Conservation (phyloP, 2,113 vertebrate species). For the Falco punctatus region DNA sequence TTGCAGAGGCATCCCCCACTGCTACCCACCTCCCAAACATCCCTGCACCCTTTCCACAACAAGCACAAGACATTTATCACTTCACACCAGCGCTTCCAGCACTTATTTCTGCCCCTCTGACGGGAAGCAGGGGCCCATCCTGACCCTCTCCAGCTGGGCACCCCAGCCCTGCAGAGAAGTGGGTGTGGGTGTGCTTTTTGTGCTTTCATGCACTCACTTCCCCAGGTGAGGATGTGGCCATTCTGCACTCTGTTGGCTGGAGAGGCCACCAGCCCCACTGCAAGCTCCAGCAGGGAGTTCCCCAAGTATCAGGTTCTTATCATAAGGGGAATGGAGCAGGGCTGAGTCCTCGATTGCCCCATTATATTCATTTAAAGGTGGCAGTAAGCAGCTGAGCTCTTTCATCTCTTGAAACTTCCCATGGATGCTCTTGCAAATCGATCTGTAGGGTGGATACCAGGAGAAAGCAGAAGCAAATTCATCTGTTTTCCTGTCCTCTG, state of each 20-base stretch:
- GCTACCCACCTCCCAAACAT: not conserved
- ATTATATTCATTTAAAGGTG: not conserved
- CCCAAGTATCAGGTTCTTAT: not conserved
- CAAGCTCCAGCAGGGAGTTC: not conserved
- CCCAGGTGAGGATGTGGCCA: not conserved
- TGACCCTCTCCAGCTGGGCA: fast-evolving
- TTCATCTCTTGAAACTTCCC: not conserved
- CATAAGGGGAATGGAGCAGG: not conserved
- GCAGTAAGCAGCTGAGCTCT: not conserved
- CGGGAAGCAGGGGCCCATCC: not conserved
- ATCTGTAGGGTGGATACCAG: not conserved
- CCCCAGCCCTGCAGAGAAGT: not conserved
- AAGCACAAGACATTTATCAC: not conserved
- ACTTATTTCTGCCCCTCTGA: not conserved
- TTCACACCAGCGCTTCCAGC: not conserved
- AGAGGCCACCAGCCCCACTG: not conserved
- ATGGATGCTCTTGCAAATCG: not conserved
- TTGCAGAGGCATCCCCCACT: not conserved
- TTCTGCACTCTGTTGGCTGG: not conserved
- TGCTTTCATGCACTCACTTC: not conserved
- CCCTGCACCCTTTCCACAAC: not conserved
- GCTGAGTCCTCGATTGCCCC: not conserved
- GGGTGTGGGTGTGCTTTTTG: too few relatives aligned
- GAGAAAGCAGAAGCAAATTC: not conserved
- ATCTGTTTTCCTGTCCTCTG: not conserved